Evolutionary conservation across 2,797 vertebrate species (phyloP), one percentile per base, ranked within the genome.

Genomic region (Miichthys miiuy): DNA sequence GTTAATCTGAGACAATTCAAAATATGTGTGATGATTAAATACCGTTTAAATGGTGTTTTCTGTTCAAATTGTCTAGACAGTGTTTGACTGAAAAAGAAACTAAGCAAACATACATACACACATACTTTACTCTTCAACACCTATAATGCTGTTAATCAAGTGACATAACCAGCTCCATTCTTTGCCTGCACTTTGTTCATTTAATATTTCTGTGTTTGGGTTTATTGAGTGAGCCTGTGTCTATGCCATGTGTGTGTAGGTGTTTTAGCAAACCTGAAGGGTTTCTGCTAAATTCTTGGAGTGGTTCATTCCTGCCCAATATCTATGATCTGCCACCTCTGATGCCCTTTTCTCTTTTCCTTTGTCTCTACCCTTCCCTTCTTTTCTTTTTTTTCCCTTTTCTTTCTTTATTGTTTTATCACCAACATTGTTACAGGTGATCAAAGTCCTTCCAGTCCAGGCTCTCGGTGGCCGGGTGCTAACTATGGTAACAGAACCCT

Each of bases 371-470:
- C 84, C 77, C 50, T 63, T 67, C 62, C 66, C 68, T 82, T 86
- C 65, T 81, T 79, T 57, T 79, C 17, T 41, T 84, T 16, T 67
- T 68, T 30, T 71, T 7, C 6, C 55, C 58, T 66, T 46, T 77
- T 18, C 42, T 70, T 30, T 46, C 6, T 60, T 76, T 66, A 21
- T 66, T 60, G 55, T 86, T 79, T 81, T 68, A 81, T 83, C 64
- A 79, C 89, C 88, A 75, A 92, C 85, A 76, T 90, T 88, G 60
- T 91, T 94, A n/a, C 95, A 96, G 95, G 94, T 94, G 95, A 96
- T 94, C 94, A 96, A 93, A 95, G 94, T 77, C 94, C 95, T 72
- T 93, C 94, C 92, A 95, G 95, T 93, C 93, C 96, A 91, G 83
- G 80, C 85, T 93, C 94, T 93, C 91, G 94, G 90, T 96, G 95